These are phyloP conservation scores for Paralichthys olivaceus DNA, from an alignment of 2,113 vertebrate genomes.

Conservation along the genomic window DNA sequence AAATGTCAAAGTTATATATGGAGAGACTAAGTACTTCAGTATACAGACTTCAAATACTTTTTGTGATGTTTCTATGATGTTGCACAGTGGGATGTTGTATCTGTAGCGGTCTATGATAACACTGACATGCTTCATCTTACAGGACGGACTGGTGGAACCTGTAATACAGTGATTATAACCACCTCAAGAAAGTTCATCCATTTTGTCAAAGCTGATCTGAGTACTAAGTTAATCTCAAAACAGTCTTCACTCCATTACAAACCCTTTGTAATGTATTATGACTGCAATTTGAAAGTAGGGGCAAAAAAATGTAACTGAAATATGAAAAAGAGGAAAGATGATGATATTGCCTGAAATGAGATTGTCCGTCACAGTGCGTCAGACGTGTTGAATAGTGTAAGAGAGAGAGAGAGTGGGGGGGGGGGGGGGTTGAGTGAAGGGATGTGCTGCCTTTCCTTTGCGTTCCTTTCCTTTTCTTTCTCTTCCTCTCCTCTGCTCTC, in stretches of 20 bases:
- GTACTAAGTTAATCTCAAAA: too few species aligned
- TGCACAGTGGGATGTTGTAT: too few species aligned
- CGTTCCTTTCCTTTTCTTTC: background rate
- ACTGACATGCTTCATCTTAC: background rate
- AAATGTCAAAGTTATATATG: too few species aligned
- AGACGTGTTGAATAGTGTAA: background rate
- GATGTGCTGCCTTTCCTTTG: background rate
- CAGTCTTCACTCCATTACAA: background rate
- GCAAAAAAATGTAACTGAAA: constrained; percentile 37
- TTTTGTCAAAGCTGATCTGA: too few species aligned
- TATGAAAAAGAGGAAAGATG: constrained; percentile 47
- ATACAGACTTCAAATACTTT: too few species aligned
- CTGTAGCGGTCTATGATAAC: background rate
- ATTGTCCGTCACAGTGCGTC: constrained; percentile 25
- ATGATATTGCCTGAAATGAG: constrained; percentile 56
- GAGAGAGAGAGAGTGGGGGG: background rate
- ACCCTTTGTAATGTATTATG: constrained; percentile 10
- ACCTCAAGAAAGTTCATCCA: too few species aligned
- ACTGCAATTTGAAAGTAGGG: constrained; percentile 22
- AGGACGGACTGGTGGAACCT: too few species aligned
- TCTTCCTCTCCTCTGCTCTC: background rate
- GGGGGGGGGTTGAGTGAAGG: too few species aligned
- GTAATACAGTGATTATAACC: too few species aligned
- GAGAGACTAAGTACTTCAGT: too few species aligned
- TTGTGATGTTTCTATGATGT: too few species aligned